phyloP scores from a whole-genome alignment of 2,888 invertebrate genomes.

The Pristionchus arcanus region DNA sequence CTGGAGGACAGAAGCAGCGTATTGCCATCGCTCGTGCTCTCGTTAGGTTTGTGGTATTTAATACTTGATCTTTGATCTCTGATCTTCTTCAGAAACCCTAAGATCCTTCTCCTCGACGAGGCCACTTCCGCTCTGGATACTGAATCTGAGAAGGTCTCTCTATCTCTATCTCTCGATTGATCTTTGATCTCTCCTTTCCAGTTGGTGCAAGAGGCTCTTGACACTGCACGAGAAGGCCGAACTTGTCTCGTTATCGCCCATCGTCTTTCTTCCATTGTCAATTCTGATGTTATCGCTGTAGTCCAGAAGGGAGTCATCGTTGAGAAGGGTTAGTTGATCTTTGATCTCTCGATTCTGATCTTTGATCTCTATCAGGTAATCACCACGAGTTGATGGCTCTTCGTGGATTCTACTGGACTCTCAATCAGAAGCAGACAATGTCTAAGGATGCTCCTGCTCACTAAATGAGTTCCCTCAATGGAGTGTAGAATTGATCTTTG shows the following conservation, averaged over 20 bases:
- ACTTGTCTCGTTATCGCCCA: slow-evolving; percentile 82
- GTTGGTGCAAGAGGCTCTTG: slow-evolving; percentile 91
- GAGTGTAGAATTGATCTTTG: slow-evolving; percentile 24
- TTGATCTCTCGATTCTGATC: slow-evolving; percentile 58
- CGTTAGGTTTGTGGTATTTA: slow-evolving; percentile 67
- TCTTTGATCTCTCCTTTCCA: slow-evolving; percentile 48
- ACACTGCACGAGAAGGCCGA: slow-evolving; percentile 81
- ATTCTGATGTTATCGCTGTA: slow-evolving; percentile 72
- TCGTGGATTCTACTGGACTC: slow-evolving; percentile 67
- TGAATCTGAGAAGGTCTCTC: slow-evolving; percentile 72
- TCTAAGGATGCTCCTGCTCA: neutral
- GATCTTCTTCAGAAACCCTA: slow-evolving; percentile 73
- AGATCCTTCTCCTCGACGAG: slow-evolving; percentile 79
- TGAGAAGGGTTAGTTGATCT: slow-evolving; percentile 83
- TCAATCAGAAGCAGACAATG: slow-evolving; percentile 66
- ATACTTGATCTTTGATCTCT: neutral
- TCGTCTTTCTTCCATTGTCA: slow-evolving; percentile 82
- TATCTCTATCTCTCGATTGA: neutral
- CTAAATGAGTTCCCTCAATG: neutral
- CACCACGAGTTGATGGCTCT: slow-evolving; percentile 67
- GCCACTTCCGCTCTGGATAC: slow-evolving; percentile 71
- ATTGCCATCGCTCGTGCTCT: slow-evolving; percentile 80
- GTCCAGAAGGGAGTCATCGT: slow-evolving; percentile 78
- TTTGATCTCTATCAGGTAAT: slow-evolving; percentile 67
- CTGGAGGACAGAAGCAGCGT: slow-evolving; percentile 81